Conservation (phyloP, 2,888 invertebrate species). For the Agonopterix arenella region DNA sequence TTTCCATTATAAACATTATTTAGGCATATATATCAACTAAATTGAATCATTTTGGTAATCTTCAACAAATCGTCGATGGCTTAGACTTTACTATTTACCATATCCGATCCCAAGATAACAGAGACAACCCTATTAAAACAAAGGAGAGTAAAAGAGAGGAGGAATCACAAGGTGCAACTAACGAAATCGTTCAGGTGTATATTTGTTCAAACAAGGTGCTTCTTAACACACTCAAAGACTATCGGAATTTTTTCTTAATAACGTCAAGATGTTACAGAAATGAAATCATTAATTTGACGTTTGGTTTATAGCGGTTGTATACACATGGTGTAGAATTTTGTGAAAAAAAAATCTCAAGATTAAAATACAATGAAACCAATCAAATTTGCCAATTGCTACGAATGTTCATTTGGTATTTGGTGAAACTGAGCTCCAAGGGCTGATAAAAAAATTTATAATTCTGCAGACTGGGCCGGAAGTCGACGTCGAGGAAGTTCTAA, state of each 20-base stretch:
- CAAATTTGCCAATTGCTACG: no score
- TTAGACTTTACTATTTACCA: conserved; percentile 20
- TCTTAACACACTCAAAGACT: conserved; percentile 46
- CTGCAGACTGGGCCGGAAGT: no score
- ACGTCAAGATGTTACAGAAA: no score
- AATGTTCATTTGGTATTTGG: no score
- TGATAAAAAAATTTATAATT: no score
- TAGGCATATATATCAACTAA: no score
- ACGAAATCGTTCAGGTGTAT: conserved; percentile 65
- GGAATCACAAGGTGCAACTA: conserved; percentile 55
- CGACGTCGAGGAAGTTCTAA: no score
- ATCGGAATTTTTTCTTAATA: conserved; percentile 17
- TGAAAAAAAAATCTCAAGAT: no score
- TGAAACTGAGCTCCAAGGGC: no score
- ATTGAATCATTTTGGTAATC: conserved; percentile 7
- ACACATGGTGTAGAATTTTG: conserved; percentile 33
- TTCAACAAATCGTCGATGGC: conserved; percentile 24
- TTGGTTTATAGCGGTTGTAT: conserved; percentile 26
- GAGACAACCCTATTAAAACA: conserved; percentile 24
- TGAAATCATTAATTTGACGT: no score
- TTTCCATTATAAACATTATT: no score
- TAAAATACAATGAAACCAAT: no score
- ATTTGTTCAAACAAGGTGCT: conserved; percentile 67
- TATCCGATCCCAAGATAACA: conserved; percentile 21
- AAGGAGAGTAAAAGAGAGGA: conserved; percentile 36